Percentiles rank a stretch among this genome's conserved stretches.
These are phyloP conservation scores for Cylas formicarius DNA, from an alignment of 1,140 invertebrate species.

Conservation along the genomic window DNA sequence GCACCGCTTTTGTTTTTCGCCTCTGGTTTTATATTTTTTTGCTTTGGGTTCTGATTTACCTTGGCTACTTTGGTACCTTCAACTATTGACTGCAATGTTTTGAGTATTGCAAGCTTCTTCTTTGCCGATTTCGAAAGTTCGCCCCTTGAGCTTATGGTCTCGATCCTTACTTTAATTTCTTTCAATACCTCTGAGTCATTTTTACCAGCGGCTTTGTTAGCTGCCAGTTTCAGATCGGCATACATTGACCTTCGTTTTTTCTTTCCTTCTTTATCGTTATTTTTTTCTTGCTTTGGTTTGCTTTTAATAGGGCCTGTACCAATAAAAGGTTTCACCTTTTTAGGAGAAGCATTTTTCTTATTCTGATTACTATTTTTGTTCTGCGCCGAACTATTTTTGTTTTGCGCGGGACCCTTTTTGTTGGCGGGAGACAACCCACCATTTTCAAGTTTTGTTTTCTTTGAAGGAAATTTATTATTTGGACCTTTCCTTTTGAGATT, in stretches of 20 bases:
- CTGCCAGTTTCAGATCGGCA: conserved; percentile 9
- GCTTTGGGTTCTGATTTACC: conserved; percentile 8
- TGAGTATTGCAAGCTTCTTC: conserved; percentile 21
- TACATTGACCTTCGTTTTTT: conserved; percentile 15
- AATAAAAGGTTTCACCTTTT: conserved; percentile 20
- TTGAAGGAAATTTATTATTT: too few relatives aligned
- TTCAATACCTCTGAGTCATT: conserved; percentile 18
- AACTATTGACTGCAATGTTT: conserved; percentile 11
- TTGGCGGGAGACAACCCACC: too few relatives aligned
- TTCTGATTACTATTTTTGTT: too few relatives aligned
- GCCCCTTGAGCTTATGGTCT: conserved; percentile 8
- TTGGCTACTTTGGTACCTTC: conserved; percentile 10
- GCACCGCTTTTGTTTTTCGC: conserved; percentile 7
- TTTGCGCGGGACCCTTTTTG: too few relatives aligned
- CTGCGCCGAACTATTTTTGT: too few relatives aligned
- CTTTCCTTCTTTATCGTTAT: conserved; percentile 10
- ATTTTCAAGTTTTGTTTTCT: too few relatives aligned
- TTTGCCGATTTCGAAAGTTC: conserved; percentile 27
- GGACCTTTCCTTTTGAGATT: too few relatives aligned
- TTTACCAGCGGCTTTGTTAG: conserved; percentile 9
- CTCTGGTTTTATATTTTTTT: conserved; percentile 10
- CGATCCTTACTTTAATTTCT: conserved; percentile 18
- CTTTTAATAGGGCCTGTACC: conserved; percentile 19
- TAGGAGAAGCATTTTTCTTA: conserved; percentile 11
- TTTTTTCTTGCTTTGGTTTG: conserved; percentile 3